phyloP scores from a whole-genome alignment of 2,797 vertebrate species.

The Catharus ustulatus region DNA sequence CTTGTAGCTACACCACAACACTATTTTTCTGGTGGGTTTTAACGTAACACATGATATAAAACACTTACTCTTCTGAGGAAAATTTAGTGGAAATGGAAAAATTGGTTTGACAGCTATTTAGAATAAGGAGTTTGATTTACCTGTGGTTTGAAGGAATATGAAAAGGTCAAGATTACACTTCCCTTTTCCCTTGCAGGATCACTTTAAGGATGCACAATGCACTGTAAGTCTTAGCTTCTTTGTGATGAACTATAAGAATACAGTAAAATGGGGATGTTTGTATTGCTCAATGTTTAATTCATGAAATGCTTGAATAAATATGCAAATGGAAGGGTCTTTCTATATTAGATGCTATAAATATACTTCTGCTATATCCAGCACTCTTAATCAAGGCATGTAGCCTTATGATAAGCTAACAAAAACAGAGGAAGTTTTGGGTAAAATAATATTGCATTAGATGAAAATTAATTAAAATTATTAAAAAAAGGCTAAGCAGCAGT shows the following conservation, averaged over 20 bases:
- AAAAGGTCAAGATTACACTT: background rate
- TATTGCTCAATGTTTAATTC: slow-evolving; percentile 6
- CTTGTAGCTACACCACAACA: background rate
- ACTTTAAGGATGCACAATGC: background rate
- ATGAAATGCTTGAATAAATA: background rate
- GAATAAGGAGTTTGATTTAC: background rate
- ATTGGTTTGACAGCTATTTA: background rate
- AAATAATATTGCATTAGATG: background rate
- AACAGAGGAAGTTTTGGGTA: background rate
- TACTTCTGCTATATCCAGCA: background rate
- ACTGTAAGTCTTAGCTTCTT: background rate
- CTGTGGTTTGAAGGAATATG: background rate
- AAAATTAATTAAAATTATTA: background rate
- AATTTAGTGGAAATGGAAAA: background rate
- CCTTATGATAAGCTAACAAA: background rate
- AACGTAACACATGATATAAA: background rate
- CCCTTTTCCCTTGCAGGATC: background rate
- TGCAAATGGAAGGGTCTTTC: background rate
- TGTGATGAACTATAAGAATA: background rate
- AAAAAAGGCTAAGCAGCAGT: background rate
- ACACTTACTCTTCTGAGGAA: background rate
- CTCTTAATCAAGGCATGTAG: background rate
- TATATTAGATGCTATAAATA: slow-evolving; percentile 4
- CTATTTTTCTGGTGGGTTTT: background rate
- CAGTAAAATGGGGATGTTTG: background rate